Percentiles rank a stretch among this genome's conserved stretches.
phyloP scores from a whole-genome alignment of 2,888 invertebrate genomes.

The Pilophorus perplexus region DNA sequence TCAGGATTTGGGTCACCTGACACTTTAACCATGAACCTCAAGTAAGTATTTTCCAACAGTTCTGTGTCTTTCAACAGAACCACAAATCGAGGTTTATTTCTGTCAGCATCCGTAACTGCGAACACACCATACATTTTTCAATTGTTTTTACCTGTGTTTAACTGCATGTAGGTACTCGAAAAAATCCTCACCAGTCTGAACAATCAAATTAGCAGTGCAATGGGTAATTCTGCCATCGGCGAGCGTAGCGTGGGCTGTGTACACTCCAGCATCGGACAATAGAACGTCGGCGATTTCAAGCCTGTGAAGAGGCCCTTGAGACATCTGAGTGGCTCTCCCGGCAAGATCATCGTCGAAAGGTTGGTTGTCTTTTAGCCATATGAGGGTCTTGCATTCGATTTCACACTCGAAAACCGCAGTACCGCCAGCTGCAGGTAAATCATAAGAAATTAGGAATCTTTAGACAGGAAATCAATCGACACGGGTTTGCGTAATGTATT shows the following conservation, averaged over 20 bases:
- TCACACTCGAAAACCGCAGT: constrained; percentile 77
- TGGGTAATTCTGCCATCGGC: constrained; percentile 70
- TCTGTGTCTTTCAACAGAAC: constrained; percentile 85
- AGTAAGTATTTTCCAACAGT: constrained; percentile 78
- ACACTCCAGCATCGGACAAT: constrained; percentile 80
- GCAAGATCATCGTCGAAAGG: constrained; percentile 45
- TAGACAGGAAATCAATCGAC: too few species aligned
- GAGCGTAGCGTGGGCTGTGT: constrained; percentile 84
- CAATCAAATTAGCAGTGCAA: constrained; percentile 83
- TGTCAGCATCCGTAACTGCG: constrained; percentile 66
- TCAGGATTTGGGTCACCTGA: constrained; percentile 85
- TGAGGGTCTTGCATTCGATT: constrained; percentile 60
- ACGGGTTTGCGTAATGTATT: too few species aligned
- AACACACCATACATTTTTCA: neutral
- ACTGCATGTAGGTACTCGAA: too few species aligned
- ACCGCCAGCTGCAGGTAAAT: constrained; percentile 64
- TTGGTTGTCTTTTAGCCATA: constrained; percentile 82
- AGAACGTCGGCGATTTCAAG: constrained; percentile 72
- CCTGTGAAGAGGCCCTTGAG: constrained; percentile 61
- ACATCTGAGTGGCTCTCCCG: constrained; percentile 46
- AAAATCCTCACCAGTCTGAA: constrained; percentile 82
- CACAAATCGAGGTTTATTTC: constrained; percentile 77
- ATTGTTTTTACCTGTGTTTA: neutral
- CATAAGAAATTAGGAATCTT: neutral
- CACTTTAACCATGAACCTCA: constrained; percentile 84